Percentiles rank a stretch among this genome's conserved stretches.
These are phyloP conservation scores for Sminthurinus signatus DNA, from an alignment of 1,140 invertebrate genomes.

Conservation along the genomic window DNA sequence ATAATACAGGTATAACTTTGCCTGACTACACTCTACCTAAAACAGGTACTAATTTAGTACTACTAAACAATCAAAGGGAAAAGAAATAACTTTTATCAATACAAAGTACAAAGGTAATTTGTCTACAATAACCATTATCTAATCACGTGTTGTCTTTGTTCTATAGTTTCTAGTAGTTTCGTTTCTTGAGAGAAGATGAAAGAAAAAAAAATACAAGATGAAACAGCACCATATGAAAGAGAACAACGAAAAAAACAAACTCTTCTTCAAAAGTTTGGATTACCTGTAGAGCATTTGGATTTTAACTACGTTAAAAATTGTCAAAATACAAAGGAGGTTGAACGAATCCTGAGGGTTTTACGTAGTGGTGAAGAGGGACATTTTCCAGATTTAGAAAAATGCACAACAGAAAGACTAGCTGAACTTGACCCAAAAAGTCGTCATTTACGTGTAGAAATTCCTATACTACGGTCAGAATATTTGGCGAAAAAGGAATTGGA, in stretches of 20 bases:
- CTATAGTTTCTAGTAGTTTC: too few species aligned
- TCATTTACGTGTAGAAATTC: slow-evolving; percentile 49
- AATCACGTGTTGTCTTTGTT: too few species aligned
- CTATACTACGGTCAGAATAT: slow-evolving; percentile 47
- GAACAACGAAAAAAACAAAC: slow-evolving; percentile 8
- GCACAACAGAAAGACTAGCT: slow-evolving; percentile 52
- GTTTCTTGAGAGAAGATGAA: too few species aligned
- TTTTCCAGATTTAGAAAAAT: slow-evolving; percentile 54
- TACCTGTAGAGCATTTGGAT: slow-evolving; percentile 56
- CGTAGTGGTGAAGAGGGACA: slow-evolving; percentile 62
- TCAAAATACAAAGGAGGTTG: slow-evolving; percentile 51
- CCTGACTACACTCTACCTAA: too few species aligned
- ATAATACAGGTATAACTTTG: too few species aligned
- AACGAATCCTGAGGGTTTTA: slow-evolving; percentile 55
- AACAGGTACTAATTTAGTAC: too few species aligned
- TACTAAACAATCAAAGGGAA: too few species aligned
- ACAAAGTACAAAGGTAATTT: too few species aligned
- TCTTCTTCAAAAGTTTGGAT: slow-evolving; percentile 49
- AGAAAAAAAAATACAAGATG: too few species aligned
- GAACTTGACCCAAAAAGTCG: slow-evolving; percentile 52
- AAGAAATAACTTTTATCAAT: too few species aligned
- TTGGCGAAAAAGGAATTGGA: slow-evolving; percentile 46
- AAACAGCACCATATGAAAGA: too few species aligned
- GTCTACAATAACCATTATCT: too few species aligned
- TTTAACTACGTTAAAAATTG: slow-evolving; percentile 55